These are phyloP conservation scores for Lutraria lutraria DNA, from an alignment of 2,888 invertebrate genomes.

Conservation along the genomic window DNA sequence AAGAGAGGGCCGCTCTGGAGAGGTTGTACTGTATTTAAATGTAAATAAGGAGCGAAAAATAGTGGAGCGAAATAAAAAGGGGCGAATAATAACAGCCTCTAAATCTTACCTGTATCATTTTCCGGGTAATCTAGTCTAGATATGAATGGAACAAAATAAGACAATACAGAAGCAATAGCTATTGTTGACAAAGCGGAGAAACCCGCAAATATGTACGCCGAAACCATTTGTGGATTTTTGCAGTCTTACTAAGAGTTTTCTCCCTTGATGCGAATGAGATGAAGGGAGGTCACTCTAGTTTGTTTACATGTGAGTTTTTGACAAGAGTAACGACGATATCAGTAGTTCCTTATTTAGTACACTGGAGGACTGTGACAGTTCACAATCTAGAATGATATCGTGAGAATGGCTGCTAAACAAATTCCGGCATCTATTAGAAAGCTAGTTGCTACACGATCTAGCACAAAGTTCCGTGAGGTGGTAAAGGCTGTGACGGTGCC, in stretches of 20 bases:
- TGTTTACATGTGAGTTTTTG: conserved; percentile 5
- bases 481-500: conserved; percentile 78
- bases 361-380: neutral
- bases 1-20: no score
- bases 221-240: neutral
- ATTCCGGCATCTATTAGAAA: conserved; percentile 81
- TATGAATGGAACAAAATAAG: conserved; percentile 4
- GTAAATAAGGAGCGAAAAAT: neutral
- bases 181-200: neutral
- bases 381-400: conserved; percentile 10
- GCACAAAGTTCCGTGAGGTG: conserved; percentile 83
- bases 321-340: neutral
- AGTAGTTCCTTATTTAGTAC: neutral
- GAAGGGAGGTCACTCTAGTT: conserved; percentile 5
- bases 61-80: neutral
- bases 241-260: neutral
- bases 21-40: neutral
- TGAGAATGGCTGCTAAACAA: conserved; percentile 72
- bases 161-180: neutral
- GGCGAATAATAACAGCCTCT: neutral
- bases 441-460: conserved; percentile 81
- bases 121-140: neutral
- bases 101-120: conserved; percentile 26
- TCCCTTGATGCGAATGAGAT: neutral
- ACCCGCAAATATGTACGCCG: neutral